Evolutionary conservation across 2,888 invertebrate species (phyloP).

Genomic region (Thumatha senex): DNA sequence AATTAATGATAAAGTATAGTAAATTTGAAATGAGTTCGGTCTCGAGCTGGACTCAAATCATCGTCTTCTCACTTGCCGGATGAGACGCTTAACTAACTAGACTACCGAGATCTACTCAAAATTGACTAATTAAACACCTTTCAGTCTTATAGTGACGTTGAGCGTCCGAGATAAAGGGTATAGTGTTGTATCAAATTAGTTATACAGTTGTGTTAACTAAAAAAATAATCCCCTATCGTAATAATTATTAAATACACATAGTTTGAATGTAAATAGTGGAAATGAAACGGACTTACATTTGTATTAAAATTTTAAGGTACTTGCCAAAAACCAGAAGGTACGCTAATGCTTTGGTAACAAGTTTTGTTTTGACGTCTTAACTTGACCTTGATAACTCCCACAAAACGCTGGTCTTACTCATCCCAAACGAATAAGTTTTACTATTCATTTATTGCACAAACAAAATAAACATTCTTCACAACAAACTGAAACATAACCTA

Average conservation of each 20-base stretch:
- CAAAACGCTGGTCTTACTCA: conserved; percentile 5
- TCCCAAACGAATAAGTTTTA: neutral
- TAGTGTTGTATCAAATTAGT: too few species aligned
- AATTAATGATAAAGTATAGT: conserved; percentile 7
- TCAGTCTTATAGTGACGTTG: too few species aligned
- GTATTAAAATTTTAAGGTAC: neutral
- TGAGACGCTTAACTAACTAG: too few species aligned
- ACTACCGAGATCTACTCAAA: too few species aligned
- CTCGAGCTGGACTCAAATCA: too few species aligned
- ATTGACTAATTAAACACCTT: too few species aligned
- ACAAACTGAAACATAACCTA: conserved; percentile 10
- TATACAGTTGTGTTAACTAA: too few species aligned
- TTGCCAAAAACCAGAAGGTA: neutral
- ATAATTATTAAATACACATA: neutral
- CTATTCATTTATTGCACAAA: neutral
- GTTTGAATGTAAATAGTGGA: neutral
- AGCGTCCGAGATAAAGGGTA: too few species aligned
- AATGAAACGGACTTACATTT: neutral
- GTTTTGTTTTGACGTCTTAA: conserved; percentile 6
- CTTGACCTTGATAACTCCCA: conserved; percentile 4
- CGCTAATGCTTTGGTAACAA: conserved; percentile 1
- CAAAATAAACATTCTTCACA: neutral
- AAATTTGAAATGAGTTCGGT: too few species aligned
- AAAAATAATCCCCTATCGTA: too few species aligned
- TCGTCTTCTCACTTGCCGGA: too few species aligned